These are phyloP conservation scores for Pangasius macronema DNA, from an alignment of 2,797 vertebrate genomes.

Conservation along the genomic window DNA sequence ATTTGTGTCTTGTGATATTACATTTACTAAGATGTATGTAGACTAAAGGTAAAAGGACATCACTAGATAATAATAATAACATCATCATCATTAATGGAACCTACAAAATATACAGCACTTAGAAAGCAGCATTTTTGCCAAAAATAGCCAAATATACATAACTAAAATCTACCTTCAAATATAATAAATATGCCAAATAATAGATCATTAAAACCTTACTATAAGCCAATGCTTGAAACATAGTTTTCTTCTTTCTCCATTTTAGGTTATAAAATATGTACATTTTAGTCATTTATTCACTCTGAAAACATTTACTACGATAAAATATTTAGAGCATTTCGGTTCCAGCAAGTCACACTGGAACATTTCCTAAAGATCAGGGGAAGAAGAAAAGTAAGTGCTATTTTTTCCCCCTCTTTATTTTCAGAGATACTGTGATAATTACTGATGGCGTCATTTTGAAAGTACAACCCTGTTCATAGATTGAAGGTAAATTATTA, in stretches of 20 bases:
- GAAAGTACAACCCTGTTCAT: background rate
- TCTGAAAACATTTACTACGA: background rate
- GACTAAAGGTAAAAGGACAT: no score
- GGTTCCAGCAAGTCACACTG: background rate
- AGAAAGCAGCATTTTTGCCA: background rate
- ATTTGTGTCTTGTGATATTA: background rate
- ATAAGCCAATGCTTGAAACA: background rate
- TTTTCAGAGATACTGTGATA: background rate
- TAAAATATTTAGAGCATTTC: background rate
- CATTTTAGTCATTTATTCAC: background rate
- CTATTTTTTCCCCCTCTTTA: background rate
- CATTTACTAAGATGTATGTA: background rate
- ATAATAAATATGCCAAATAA: background rate
- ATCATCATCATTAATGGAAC: background rate
- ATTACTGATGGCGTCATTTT: background rate
- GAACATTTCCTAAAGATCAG: background rate
- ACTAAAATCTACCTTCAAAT: background rate
- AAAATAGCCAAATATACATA: background rate
- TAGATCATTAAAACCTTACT: background rate
- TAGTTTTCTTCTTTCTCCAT: background rate
- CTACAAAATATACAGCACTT: background rate
- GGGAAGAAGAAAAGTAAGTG: background rate
- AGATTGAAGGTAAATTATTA: background rate
- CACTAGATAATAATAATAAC: background rate
- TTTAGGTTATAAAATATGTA: background rate